Evolutionary conservation across 1,140 invertebrate species (phyloP).

Genomic region (Drosophila sucinea): DNA sequence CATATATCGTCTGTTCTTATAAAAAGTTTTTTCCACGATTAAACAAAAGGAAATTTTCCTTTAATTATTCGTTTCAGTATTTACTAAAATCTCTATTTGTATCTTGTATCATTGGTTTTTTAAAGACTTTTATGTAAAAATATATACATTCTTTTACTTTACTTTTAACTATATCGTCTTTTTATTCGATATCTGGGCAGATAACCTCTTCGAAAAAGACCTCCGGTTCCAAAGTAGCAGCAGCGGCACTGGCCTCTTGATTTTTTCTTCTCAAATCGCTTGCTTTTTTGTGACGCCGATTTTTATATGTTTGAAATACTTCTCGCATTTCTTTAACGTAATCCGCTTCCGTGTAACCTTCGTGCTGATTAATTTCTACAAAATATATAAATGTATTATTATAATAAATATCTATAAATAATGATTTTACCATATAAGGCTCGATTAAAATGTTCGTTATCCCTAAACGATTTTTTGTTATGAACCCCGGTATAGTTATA

Average conservation of each 20-base stretch:
- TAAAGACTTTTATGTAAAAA: not conserved
- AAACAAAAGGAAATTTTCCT: too few species aligned
- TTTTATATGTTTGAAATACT: slow-evolving; percentile 34
- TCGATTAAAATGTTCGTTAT: slow-evolving; percentile 36
- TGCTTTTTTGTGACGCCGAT: slow-evolving; percentile 31
- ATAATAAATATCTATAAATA: too few species aligned
- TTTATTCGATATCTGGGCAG: slow-evolving; percentile 2
- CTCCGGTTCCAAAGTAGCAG: slow-evolving; percentile 18
- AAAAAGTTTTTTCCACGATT: too few species aligned
- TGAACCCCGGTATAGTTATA: slow-evolving; percentile 41
- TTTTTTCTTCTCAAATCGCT: slow-evolving; percentile 27
- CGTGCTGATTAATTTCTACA: slow-evolving; percentile 21
- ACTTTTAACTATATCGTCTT: not conserved
- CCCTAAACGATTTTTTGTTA: slow-evolving; percentile 34
- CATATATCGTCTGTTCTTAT: too few species aligned
- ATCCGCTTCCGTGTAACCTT: slow-evolving; percentile 12
- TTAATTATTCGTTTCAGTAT: too few species aligned
- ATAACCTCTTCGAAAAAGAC: slow-evolving; percentile 28
- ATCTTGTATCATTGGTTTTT: not conserved
- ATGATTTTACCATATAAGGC: slow-evolving; percentile 25
- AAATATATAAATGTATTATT: not conserved
- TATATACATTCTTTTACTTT: not conserved
- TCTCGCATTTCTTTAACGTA: slow-evolving; percentile 32
- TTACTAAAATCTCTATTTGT: too few species aligned
- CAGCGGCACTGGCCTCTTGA: slow-evolving; percentile 11